Conservation (phyloP, 2,888 invertebrate genomes). For the Drosophila percnosoma region DNA sequence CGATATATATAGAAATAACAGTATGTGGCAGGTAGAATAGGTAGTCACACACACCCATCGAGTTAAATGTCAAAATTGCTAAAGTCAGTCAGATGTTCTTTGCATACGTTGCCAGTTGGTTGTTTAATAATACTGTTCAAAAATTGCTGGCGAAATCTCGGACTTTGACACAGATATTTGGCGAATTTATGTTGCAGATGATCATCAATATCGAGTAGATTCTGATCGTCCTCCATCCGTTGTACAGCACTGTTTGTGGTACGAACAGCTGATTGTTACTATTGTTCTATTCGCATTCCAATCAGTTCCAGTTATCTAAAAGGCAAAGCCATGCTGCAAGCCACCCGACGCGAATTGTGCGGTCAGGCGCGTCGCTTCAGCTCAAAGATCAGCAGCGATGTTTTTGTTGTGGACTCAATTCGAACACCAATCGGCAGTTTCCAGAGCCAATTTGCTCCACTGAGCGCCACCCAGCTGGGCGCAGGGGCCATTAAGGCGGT, state of each 20-base stretch:
- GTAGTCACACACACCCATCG: too few species aligned
- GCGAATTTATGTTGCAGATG: background rate
- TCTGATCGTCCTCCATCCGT: background rate
- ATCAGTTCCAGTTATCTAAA: background rate
- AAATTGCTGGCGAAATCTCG: background rate
- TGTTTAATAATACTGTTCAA: constrained; percentile 2
- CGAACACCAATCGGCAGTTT: constrained; percentile 99
- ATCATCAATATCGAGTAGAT: background rate
- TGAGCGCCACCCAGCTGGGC: constrained; percentile 95
- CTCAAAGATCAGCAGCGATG: constrained; percentile 89
- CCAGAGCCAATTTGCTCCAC: constrained; percentile 91
- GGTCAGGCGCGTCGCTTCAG: constrained; percentile 70
- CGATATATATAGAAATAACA: too few species aligned
- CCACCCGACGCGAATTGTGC: constrained; percentile 55
- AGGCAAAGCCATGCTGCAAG: constrained; percentile 59
- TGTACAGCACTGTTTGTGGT: constrained; percentile 2
- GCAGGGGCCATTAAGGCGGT: constrained; percentile 94
- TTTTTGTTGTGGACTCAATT: constrained; percentile 96
- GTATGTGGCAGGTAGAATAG: too few species aligned
- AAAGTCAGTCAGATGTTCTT: constrained; percentile 36
- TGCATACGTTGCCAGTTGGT: constrained; percentile 19
- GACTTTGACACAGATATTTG: background rate
- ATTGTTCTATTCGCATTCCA: background rate
- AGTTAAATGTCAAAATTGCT: constrained; percentile 5
- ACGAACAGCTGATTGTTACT: background rate